Conservation (phyloP, 2,888 invertebrate species). For the Suillia variegata region DNA sequence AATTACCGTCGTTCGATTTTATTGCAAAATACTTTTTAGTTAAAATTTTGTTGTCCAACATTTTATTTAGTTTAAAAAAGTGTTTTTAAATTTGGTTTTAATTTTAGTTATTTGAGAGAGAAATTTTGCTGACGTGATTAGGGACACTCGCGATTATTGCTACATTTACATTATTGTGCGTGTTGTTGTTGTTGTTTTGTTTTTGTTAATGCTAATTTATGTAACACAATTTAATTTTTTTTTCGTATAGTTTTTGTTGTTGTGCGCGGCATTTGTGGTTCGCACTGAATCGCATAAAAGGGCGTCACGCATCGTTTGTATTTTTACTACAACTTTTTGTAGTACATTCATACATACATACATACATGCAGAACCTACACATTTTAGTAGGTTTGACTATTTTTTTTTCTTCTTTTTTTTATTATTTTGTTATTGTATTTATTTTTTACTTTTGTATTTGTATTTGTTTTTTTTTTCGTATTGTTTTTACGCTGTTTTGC, state of each 20-base stretch:
- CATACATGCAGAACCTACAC: no score
- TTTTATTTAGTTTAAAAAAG: no score
- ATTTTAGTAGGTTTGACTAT: not conserved
- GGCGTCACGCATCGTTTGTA: slow-evolving; percentile 32
- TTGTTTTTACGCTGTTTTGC: not conserved
- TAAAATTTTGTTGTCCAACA: no score
- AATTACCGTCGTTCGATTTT: no score
- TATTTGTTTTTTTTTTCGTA: not conserved
- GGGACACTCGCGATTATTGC: not conserved
- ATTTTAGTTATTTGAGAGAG: no score
- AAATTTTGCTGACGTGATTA: no score
- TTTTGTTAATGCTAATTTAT: slow-evolving; percentile 37
- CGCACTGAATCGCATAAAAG: slow-evolving; percentile 20
- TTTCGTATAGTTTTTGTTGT: slow-evolving; percentile 2
- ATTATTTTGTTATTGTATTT: not conserved
- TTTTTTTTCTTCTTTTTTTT: not conserved
- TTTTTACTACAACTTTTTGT: slow-evolving; percentile 6
- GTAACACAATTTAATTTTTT: slow-evolving; percentile 24
- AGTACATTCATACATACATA: no score
- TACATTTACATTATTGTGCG: not conserved
- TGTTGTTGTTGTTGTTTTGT: not conserved
- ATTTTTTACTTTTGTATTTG: not conserved
- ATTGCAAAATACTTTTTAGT: no score
- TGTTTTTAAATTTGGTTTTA: no score
- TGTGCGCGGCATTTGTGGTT: not conserved